Evolutionary conservation across 2,113 vertebrate species (phyloP), one percentile per base, ranked within the genome.

Genomic region (Jaculus jaculus): DNA sequence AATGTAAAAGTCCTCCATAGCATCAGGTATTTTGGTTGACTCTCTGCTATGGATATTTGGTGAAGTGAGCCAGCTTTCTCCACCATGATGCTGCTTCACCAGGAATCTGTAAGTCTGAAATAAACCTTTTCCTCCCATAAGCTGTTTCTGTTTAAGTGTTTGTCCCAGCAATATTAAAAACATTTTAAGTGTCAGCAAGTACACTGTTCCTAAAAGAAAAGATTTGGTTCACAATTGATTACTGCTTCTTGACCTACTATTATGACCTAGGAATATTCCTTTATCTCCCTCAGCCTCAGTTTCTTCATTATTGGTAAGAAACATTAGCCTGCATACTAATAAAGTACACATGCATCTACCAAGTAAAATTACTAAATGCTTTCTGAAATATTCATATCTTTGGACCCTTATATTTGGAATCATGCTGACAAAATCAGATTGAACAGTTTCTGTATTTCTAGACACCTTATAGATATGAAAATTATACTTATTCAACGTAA

Each of bases 341-440:
- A 42, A 79, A 54, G 30, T 65, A 21, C 1, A 11, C 39, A 47
- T 82, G 51, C 65, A 60, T 92, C 26, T 85, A 86, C 24, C 90
- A 91, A 92, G 39, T 60, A 79, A 81, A 90, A 91, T 80, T 65
- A 91, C 69, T 66, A 92, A 94, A 78, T 85, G 21, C 8, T 82
- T 84, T 72, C 8, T 91, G 72, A 91, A 68, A 69, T 79, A 83
- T 87, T 92, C 71, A 60, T 34, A 30, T 66, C 17, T 9, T 74
- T 85, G 10, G 32, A 42, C 10, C 85, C 21, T 91, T 42, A 61
- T 7, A 85, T 81, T 81, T 85, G 9, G 20, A 86, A 85, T 15
- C 15, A 66, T 83, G 37, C 73, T 75, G 17, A 85, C 0, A 83
- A 84, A 79, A 66, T 83, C 65, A 72, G 26, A 32, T 72, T 47